Evolutionary conservation across 2,797 vertebrate species (phyloP), one percentile per base, ranked within the genome.

Genomic region (Gymnoscopelus microlampas): DNA sequence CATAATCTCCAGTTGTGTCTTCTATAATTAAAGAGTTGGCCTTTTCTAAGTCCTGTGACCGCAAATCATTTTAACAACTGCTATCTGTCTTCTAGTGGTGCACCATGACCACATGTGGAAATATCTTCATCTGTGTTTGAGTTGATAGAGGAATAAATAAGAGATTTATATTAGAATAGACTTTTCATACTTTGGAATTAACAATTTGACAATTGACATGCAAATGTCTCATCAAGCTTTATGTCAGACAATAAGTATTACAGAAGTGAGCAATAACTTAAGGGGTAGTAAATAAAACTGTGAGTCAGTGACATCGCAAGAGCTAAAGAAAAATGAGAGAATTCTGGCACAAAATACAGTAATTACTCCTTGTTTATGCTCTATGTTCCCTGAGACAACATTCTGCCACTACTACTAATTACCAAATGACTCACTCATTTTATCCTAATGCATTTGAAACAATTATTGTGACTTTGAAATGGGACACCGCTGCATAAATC

Each of bases 11-110:
- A 83, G 82, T 87, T 73, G 78, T 85, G 84, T 85, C 89, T 91
- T 81, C 78, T 77, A 72, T 91, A 89, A 91, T 91, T 90, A 91
- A 90, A 93, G 86, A 91, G 85, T 73, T 85, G 71, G 77, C 60
- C 70, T 83, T 86, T 68, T 72, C 74, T 77, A 78, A 90, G 85
- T 73, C 76, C 82, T 76, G 77, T 63, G 76, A 71, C 82, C 84
- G 80, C 83, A 87, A 87, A 90, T 90, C 82, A 89, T 86, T 59
- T 74, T 49, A 73, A 57, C 71, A 58, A 53, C 81, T 63, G 57
- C 49, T 71, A 67, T 74, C 49, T 71, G 65, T 74, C 71, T 84
- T 85, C 74, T 78, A 26, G 63, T 61, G 61, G 44, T 73, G 68
- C 85, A 71, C 76, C 63, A 77, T 77, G 65, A 51, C 77, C 68